Evolutionary conservation across 2,888 invertebrate genomes (phyloP), one percentile per base, ranked within the genome.

Genomic region (Asteroscopus sphinx): DNA sequence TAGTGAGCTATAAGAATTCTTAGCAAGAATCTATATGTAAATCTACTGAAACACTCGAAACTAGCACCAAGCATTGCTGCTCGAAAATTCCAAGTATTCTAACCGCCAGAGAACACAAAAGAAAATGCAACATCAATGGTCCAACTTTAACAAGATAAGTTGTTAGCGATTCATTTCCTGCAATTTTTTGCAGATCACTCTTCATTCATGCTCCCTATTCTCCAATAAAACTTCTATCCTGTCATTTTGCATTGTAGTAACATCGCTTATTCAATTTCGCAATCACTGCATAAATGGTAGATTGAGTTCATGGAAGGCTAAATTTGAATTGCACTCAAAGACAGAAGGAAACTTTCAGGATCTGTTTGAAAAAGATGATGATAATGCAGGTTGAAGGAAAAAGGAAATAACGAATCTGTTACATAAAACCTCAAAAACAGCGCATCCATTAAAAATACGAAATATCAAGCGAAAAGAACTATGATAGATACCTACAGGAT

Each of bases 181-280:
- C 17, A 30, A 71, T 67, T 71, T 57, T n/a, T 58, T 26, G 33
- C 28, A 6, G 7, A 33, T 12, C 36, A 37, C 17, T 71, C n/a
- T 51, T 47, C 32, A 48, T 52, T 47, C 36, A 21, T 16, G 59
- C 12, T 36, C 42, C 15, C 39, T n/a, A 71, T 56, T 46, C 37
- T 16, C 49, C 37, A 56, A 46, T 56, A 42, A 71, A 51, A 48
- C 15, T n/a, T 37, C 40, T 12, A 66, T 57, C 46, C 32, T 66
- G 72, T n/a, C 26, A 51, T 48, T 72, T 67, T 52, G 51, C 28
- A 47, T 47, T 40, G 30, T 33, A n/a, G n/a, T n/a, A n/a, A 33
- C 36, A 40, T 40, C 66, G 32, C 36, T 67, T 72, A 67, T 67
- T 30, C 73, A 67, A 67, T 72, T 72, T 72, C 30, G 40, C 48